These are phyloP conservation scores for Megalopta genalis DNA, from an alignment of 1,140 invertebrate species.

Conservation along the genomic window DNA sequence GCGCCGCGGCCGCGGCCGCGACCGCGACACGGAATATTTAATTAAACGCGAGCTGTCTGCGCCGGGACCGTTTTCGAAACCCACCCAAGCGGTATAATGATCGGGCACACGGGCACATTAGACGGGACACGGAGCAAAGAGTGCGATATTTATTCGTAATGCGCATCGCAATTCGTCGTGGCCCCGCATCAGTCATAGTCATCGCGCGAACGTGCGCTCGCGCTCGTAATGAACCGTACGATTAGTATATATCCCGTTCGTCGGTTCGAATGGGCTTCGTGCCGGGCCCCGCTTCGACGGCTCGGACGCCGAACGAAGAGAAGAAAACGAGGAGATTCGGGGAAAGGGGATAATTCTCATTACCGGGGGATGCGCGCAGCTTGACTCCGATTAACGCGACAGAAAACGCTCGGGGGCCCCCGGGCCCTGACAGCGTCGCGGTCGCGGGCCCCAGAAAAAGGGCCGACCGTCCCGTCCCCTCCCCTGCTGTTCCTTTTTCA, in stretches of 20 bases:
- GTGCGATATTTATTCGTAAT: conserved; percentile 69
- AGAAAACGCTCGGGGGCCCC: not conserved
- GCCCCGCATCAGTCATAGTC: conserved; percentile 65
- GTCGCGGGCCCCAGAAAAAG: conserved; percentile 31
- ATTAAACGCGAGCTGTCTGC: conserved; percentile 28
- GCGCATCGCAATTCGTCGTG: conserved; percentile 65
- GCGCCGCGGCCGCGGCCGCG: not conserved
- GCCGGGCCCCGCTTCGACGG: conserved; percentile 29
- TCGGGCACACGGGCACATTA: conserved; percentile 56
- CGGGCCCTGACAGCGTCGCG: too few species aligned
- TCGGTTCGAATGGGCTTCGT: conserved; percentile 41
- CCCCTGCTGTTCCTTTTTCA: conserved; percentile 23
- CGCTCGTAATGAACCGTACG: conserved; percentile 65
- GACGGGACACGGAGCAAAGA: conserved; percentile 57
- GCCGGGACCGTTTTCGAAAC: conserved; percentile 51
- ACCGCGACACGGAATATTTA: conserved; percentile 39
- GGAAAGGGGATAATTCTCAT: conserved; percentile 59
- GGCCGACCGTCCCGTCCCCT: conserved; percentile 13
- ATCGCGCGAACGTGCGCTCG: conserved; percentile 58
- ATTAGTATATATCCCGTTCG: conserved; percentile 64
- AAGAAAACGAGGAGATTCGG: conserved; percentile 35
- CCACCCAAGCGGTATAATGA: conserved; percentile 59
- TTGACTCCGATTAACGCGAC: conserved; percentile 63
- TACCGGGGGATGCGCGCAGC: conserved; percentile 66
- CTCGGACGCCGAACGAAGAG: conserved; percentile 30